These are phyloP conservation scores for Phenacoccus solenopsis DNA, from an alignment of 1,140 invertebrate species.

Conservation along the genomic window DNA sequence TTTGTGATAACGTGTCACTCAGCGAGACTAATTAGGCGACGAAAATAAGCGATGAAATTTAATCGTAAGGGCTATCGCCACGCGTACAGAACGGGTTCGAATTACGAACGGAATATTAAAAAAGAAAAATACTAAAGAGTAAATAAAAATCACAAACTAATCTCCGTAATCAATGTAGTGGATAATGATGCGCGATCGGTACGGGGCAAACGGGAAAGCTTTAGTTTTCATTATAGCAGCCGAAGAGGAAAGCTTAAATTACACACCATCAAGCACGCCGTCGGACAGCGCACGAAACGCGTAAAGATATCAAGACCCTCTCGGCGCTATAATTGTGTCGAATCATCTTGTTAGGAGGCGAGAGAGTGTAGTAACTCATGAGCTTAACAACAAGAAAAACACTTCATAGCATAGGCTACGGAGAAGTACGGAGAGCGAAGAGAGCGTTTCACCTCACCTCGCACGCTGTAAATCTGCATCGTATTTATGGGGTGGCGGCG, in stretches of 20 bases:
- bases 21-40: too few relatives aligned
- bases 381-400: conserved; percentile 15
- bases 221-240: background rate
- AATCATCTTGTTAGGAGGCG: conserved; percentile 15
- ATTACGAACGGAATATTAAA: too few relatives aligned
- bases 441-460: background rate
- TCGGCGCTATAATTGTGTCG: conserved; percentile 4
- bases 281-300: background rate
- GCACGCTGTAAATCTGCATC: conserved; percentile 14
- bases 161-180: background rate
- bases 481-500: conserved; percentile 6
- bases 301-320: background rate
- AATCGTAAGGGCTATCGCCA: too few relatives aligned
- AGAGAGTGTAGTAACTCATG: conserved; percentile 11
- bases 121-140: too few relatives aligned
- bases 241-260: background rate
- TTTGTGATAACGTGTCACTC: too few relatives aligned
- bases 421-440: background rate
- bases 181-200: background rate
- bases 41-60: too few relatives aligned
- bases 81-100: too few relatives aligned
- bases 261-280: background rate
- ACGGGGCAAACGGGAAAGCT: background rate
- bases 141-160: background rate
- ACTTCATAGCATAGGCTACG: background rate